These are phyloP conservation scores for Chrysoperla carnea DNA, from an alignment of 1,140 invertebrate species.

Conservation along the genomic window DNA sequence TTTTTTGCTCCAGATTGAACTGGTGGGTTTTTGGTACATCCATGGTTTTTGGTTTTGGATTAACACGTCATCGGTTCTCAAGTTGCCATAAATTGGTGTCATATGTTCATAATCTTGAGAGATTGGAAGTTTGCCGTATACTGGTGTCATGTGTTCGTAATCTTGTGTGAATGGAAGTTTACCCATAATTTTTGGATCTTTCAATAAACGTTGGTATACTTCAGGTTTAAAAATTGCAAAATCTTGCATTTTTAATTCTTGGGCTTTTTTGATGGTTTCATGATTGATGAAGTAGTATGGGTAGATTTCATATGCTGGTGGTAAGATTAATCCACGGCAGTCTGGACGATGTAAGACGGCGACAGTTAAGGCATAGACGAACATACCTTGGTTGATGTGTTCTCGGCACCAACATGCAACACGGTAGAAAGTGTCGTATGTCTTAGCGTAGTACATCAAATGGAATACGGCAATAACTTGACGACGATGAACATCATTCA, in stretches of 20 bases:
- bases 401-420: slow-evolving; percentile 21
- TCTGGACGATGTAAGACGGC: slow-evolving; percentile 42
- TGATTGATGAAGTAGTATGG: slow-evolving; percentile 38
- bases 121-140: too few species aligned
- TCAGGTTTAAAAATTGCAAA: slow-evolving; percentile 1
- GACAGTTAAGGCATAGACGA: slow-evolving; percentile 33
- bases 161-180: too few species aligned
- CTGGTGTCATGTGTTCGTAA: too few species aligned
- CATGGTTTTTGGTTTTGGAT: neutral
- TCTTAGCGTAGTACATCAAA: slow-evolving; percentile 38
- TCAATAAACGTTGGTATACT: too few species aligned
- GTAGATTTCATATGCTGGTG: slow-evolving; percentile 40
- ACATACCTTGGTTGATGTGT: slow-evolving; percentile 39
- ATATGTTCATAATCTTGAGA: too few species aligned
- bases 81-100: too few species aligned
- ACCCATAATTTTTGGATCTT: too few species aligned
- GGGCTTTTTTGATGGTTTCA: slow-evolving; percentile 32
- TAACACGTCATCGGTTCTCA: neutral
- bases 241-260: slow-evolving; percentile 35
- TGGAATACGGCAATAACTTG: slow-evolving; percentile 32
- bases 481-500: slow-evolving; percentile 26
- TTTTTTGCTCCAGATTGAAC: too few species aligned
- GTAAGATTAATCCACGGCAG: slow-evolving; percentile 33
- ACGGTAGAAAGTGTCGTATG: slow-evolving; percentile 44
- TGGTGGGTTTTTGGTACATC: too few species aligned